Evolutionary conservation across 2,797 vertebrate species (phyloP), one percentile per base, ranked within the genome.

Genomic region (Lagodon rhomboides): DNA sequence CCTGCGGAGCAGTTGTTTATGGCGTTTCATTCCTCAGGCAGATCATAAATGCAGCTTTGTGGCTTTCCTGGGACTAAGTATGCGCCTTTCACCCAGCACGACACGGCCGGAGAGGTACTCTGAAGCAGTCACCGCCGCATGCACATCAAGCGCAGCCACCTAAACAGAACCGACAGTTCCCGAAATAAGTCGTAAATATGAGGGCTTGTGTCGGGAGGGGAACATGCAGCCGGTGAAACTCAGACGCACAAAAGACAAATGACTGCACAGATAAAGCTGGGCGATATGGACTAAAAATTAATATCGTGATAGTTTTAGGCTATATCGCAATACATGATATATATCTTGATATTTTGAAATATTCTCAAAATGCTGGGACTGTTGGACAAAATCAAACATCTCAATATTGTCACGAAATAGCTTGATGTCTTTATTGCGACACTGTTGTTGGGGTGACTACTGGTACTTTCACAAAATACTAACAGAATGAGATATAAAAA

Each of bases 41-140:
- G 84, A 89, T 94, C 91, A 92, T 94, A 93, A 94, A 93, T 89
- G 90, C 88, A 88, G 88, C 91, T 87, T 73, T 89, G 91, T 87
- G 90, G 91, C 86, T 91, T 92, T 82, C 86, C 86, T 82, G 82
- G 87, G 80, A 89, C 80, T 76, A 78, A 86, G 75, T 89, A 68
- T 77, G 88, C 7, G 83, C 59, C 73, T 77, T 82, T 90, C 78
- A 71, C 73, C 70, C 81, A 64, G 86, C 85, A 81, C 50, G 63
- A 68, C 71, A 75, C 11, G 65, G 46, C 83, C 10, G n/a, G 22
- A 69, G 89, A 93, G 82, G 80, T 86, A 83, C 70, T 91, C 75
- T 74, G 90, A 86, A 80, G 76, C 82, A 74, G 77, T 81, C 82
- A 82, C 79, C 43, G 88, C 86, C 78, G 65, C 74, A 70, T 76